Conservation (phyloP, 2,888 invertebrate species). For the Chromoteleia sp. region DNA sequence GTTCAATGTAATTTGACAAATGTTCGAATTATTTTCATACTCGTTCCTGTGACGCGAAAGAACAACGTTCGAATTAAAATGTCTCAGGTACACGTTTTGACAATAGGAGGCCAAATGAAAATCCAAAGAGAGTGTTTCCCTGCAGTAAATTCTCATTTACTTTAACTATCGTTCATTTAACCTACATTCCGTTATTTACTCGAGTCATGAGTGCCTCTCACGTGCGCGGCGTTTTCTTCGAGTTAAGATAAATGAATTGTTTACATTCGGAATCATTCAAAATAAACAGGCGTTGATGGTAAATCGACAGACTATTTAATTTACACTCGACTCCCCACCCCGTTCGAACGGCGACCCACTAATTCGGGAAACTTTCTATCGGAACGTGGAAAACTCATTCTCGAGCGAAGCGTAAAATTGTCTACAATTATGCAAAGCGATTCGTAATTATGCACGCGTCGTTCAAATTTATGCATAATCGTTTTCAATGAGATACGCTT, state of each 20-base stretch:
- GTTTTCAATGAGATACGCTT: constrained; percentile 3
- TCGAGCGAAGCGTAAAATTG: constrained; percentile 3
- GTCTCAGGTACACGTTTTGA: constrained; percentile 10
- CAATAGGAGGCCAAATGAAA: constrained; percentile 16
- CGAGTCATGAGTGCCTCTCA: constrained; percentile 32
- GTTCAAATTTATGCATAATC: constrained; percentile 27
- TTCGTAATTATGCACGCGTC: constrained; percentile 21
- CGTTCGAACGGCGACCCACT: neutral
- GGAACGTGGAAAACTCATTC: neutral
- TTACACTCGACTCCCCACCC: neutral
- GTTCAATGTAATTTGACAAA: no score
- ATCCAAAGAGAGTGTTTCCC: constrained; percentile 1
- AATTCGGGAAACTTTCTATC: constrained; percentile 3
- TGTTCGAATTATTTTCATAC: no score
- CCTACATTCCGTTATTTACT: constrained; percentile 46
- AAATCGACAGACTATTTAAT: constrained; percentile 13
- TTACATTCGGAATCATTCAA: constrained; percentile 17
- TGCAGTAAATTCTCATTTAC: constrained; percentile 36
- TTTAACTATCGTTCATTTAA: constrained; percentile 35
- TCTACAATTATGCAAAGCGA: constrained; percentile 29
- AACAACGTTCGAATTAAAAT: constrained; percentile 14
- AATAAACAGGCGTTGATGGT: constrained; percentile 15
- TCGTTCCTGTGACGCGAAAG: no score
- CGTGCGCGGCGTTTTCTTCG: constrained; percentile 21
- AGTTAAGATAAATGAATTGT: constrained; percentile 32